phyloP scores from a whole-genome alignment of 2,797 vertebrate species.

The Hapalemur alaotrensis region DNA sequence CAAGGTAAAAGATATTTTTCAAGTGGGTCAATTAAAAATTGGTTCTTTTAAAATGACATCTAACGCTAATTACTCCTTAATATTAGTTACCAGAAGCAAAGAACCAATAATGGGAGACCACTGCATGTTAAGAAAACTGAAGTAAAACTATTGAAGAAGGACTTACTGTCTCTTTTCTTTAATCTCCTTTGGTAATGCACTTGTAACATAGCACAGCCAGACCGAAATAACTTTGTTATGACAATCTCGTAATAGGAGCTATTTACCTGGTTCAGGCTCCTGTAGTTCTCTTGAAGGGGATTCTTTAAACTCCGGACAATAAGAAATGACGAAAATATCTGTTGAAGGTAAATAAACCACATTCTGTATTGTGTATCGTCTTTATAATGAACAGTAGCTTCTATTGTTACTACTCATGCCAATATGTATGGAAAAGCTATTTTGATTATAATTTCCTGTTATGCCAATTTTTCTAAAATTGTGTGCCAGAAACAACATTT shows the following conservation, averaged over 20 bases:
- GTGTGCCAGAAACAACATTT: background rate
- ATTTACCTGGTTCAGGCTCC: background rate
- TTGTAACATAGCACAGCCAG: background rate
- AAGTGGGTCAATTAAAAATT: background rate
- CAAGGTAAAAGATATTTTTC: background rate
- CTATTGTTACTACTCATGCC: background rate
- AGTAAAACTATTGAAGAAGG: background rate
- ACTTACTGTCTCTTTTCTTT: background rate
- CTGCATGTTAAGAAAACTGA: background rate
- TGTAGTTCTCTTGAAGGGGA: background rate
- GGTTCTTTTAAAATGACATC: background rate
- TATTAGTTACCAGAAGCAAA: background rate
- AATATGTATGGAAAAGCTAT: background rate
- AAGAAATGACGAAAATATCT: background rate
- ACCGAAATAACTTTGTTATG: background rate
- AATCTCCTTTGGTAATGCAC: background rate
- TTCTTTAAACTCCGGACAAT: background rate
- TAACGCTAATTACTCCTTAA: background rate
- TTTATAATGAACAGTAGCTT: background rate
- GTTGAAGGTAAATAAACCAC: background rate
- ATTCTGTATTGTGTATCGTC: background rate
- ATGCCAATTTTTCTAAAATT: conserved; percentile 1
- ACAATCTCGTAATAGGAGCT: background rate
- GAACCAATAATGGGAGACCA: background rate
- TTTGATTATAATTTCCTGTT: background rate